Evolutionary conservation across 2,113 vertebrate genomes (phyloP), one percentile per base, ranked within the genome.

Genomic region (Ammospiza nelsoni): DNA sequence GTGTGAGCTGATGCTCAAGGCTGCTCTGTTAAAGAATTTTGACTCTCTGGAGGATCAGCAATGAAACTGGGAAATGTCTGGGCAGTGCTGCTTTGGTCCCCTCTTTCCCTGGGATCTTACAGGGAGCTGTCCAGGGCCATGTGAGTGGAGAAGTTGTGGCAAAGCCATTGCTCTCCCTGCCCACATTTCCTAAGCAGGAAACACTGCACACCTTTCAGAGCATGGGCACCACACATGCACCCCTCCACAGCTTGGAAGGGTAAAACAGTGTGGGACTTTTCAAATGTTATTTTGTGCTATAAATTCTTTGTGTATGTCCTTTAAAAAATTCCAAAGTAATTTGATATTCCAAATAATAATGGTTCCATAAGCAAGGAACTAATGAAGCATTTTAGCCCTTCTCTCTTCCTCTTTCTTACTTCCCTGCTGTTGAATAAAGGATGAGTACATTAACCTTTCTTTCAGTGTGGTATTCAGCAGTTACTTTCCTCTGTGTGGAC

Each of bases 201-300:
- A 29, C 33, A 35, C 27, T 2, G 1, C 21, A 14, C 0, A 0
- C 49, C 57, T 2, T n/a, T 63, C 27, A 21, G 52, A 63, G 76
- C 48, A n/a, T 0, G 9, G n/a, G 29, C 74, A 79, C n/a, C 62
- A 48, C 16, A 7, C 52, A 15, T 15, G 51, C 37, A 61, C 21
- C 2, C 0, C 46, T 77, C 39, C 35, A 39, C 9, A 5, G 57
- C 61, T 4, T 52, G 66, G 27, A 75, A 44, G 17, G 7, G 7
- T 54, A 16, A 46, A n/a, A 54, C 62, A 21, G 25, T 4, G 7
- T 20, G 29, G 22, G 52, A 22, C 12, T 82, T 78, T 33, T 65
- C 62, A 67, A 67, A 44, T 4, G 15, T 48, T 76, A 39, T 11
- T 74, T 78, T 59, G 11, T 55, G 29, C 59, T 84, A 29, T 39